Base-by-base conservation (phyloP, 2,113 vertebrate species). In the Oreochromis niloticus region DNA sequence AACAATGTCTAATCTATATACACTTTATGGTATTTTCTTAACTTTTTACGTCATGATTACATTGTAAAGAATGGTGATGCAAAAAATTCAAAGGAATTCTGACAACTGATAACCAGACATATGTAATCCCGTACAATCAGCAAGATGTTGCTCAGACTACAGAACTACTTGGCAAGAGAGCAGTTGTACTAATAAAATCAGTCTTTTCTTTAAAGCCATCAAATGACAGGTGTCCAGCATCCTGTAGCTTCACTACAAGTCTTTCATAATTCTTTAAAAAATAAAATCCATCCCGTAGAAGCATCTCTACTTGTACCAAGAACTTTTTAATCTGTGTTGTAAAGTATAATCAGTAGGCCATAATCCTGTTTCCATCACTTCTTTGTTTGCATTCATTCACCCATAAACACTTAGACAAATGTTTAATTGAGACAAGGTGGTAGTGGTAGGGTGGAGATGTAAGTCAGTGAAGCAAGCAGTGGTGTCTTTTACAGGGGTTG, bases 401-500 rank as follows among this genome's bases (percentile, higher is more conserved):
- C 73, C 89, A 86, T 88, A 88, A 92, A 91, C 91, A 94, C 93
- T 94, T 86, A 80, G 90, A 93, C 92, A 93, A 95, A 96, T 92
- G 94, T 93, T 94, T 96, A 93, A 93, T 92, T 95, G 94, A 82
- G 79, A 92, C 92, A 94, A 88, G 87, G 68, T 86, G 90, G 90
- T 82, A 91, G 82, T 85, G 87, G 92, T 9, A 61, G 82, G 88
- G 86, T 82, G 48, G 88, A 86, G 91, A 93, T 93, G 94, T 94
- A 93, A 94, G 93, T 92, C 92, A 92, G 90, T 87, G 48, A 84
- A 90, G 91, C 87, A 86, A 93, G 85, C 81, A 80, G 93, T 61
- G 94, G 94, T 96, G 94, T 95, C 93, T 95, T 93, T 95, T 95
- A 96, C 95, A 91, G 87, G 90, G 90, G 80, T 93, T 94, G 93